These are phyloP conservation scores for Genyomyrus donnyi DNA, from an alignment of 2,113 vertebrate species.

Conservation along the genomic window DNA sequence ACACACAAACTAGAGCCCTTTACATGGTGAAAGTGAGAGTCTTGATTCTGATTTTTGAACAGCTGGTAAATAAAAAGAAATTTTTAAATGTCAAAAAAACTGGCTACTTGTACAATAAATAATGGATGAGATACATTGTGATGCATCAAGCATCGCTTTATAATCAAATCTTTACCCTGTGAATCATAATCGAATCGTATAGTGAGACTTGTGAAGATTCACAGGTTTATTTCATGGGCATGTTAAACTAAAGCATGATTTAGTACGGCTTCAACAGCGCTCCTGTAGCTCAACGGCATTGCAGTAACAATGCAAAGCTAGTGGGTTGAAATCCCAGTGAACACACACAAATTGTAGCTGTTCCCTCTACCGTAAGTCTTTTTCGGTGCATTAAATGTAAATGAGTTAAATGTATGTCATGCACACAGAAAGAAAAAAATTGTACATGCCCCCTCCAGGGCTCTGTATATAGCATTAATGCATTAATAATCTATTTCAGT, in stretches of 20 bases:
- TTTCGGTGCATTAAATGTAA: neutral
- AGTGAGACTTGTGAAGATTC: neutral
- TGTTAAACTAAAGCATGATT: neutral
- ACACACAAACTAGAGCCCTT: neutral
- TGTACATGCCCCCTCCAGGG: too few relatives aligned
- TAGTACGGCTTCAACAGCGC: neutral
- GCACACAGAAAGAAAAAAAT: neutral
- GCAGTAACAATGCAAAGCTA: neutral
- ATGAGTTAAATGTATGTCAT: neutral
- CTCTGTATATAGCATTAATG: neutral
- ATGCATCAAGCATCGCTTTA: neutral
- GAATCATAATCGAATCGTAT: neutral
- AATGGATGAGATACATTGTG: neutral
- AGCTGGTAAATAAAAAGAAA: neutral
- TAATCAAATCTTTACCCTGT: neutral
- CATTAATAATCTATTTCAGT: neutral
- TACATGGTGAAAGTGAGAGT: neutral
- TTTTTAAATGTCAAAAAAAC: neutral
- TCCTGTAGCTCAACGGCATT: neutral
- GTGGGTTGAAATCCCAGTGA: neutral
- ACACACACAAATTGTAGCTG: neutral
- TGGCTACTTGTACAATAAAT: constrained; percentile 1
- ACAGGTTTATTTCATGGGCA: neutral
- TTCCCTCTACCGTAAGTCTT: neutral
- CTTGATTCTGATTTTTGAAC: neutral